Evolutionary conservation across 2,113 vertebrate genomes (phyloP), one percentile per base, ranked within the genome.

Genomic region (Clinocottus analis): DNA sequence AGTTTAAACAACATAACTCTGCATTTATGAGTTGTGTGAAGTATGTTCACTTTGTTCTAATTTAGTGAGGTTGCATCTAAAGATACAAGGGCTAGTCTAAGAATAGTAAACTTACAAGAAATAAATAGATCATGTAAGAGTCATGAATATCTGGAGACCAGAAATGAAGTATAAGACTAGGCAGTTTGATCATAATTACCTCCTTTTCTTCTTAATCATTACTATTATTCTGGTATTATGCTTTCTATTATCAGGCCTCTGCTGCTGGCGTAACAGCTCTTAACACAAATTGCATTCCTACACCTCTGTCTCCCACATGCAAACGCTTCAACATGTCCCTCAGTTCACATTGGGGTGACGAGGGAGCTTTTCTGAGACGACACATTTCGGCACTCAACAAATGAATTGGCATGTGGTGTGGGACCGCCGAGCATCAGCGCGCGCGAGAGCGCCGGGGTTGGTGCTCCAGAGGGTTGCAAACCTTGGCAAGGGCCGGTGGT

Each of bases 401-500:
- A 89, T 78, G 79, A 79, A 85, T 68, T 83, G 85, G 82, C 58
- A 8, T 27, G 43, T 19, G 76, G 16, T 3, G 25, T 60, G 80
- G 67, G 71, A 51, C 72, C 16, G 62, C 21, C 0, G 65, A 41
- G 75, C 69, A 29, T 16, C n/a, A 17, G 37, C 5, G 63, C 56
- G 58, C 53, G 55, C 39, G 64, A 63, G 55, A 65, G 63, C 69
- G 1, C 8, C 1, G 73, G 76, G 55, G 76, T 43, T 0, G 13
- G 58, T 8, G 33, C 64, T 56, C 76, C 59, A 51, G 71, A 55
- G 39, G 83, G 67, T 17, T 89, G 47, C 64, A 87, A 85, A 80
- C 82, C 88, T 79, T 66, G 58, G 70, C 72, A 17, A 63, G 60
- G 74, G 66, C 73, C 66, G 77, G 73, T 88, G 88, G 90, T 93